A percentile compares a stretch with the other conserved stretches of the same genome.
Evolutionary conservation across 2,797 vertebrate species (phyloP).

Genomic region (Typhlichthys eigenmanni): DNA sequence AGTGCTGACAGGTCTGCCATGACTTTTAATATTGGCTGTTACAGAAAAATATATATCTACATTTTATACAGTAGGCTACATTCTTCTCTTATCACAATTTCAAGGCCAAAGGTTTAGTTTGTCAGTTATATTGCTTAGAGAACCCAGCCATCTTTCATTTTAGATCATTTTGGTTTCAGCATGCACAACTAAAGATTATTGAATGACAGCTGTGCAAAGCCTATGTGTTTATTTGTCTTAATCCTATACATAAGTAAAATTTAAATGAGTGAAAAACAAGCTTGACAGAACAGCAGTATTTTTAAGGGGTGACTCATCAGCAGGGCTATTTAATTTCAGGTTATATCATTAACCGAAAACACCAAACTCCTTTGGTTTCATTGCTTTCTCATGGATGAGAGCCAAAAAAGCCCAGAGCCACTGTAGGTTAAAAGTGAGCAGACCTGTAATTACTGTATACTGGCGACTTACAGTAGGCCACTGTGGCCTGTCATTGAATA

Average conservation of each 20-base stretch:
- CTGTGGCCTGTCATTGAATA: neutral
- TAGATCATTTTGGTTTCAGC: too few relatives aligned
- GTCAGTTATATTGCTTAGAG: too few relatives aligned
- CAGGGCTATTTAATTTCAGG: too few relatives aligned
- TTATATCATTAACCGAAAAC: slow-evolving; percentile 15
- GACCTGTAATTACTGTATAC: slow-evolving; percentile 36
- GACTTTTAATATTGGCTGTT: slow-evolving; percentile 1
- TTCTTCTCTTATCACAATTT: neutral
- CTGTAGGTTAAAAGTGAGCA: slow-evolving; percentile 33
- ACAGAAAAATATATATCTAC: neutral
- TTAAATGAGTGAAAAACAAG: too few relatives aligned
- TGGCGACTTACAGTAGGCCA: slow-evolving; percentile 12
- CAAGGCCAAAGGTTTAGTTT: neutral
- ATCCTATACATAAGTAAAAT: too few relatives aligned
- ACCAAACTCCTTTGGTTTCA: slow-evolving; percentile 45
- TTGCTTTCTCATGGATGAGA: slow-evolving; percentile 56
- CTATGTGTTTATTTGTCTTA: too few relatives aligned
- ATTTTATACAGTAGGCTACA: neutral
- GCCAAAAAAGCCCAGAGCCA: slow-evolving; percentile 37
- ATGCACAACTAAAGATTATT: too few relatives aligned
- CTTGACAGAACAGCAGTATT: too few relatives aligned
- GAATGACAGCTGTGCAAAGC: too few relatives aligned
- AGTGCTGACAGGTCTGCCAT: neutral
- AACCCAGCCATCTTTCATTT: too few relatives aligned
- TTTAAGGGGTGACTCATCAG: too few relatives aligned